Conservation (phyloP, 1,140 invertebrate genomes). For the Yoshiicerus persimilis region DNA sequence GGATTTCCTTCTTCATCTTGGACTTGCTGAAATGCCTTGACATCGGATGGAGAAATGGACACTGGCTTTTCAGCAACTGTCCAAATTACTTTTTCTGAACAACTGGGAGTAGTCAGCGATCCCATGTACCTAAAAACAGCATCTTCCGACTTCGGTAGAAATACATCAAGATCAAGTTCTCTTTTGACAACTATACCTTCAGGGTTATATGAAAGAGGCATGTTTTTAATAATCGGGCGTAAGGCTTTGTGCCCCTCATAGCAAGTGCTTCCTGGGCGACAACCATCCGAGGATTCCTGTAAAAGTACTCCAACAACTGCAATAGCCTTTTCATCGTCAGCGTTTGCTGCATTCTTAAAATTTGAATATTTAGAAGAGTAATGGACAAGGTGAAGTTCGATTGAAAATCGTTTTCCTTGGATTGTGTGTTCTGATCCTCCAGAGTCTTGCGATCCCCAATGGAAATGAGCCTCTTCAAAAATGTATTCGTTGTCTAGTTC, state of each 20-base stretch:
- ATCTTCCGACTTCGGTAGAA: conserved; percentile 46
- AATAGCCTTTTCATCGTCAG: background rate
- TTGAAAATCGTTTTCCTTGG: background rate
- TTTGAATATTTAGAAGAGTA: background rate
- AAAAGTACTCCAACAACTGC: background rate
- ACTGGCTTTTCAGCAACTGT: conserved; percentile 56
- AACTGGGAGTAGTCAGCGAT: conserved; percentile 58
- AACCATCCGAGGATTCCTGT: too few species aligned
- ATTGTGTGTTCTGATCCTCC: background rate
- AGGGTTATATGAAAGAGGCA: conserved; percentile 9
- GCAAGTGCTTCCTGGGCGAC: background rate
- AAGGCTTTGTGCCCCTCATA: conserved; percentile 51
- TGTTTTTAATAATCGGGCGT: conserved; percentile 48
- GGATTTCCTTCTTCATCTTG: background rate
- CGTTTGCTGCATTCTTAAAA: background rate
- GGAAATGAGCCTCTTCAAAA: background rate
- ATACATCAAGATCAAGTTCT: conserved; percentile 44
- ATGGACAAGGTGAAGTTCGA: conserved; percentile 18
- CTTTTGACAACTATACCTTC: background rate
- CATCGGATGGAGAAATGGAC: conserved; percentile 49
- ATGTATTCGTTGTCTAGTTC: background rate
- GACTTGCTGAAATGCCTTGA: background rate
- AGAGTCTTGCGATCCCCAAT: background rate
- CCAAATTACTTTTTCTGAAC: conserved; percentile 60
- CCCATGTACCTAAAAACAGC: conserved; percentile 58